Evolutionary conservation across 2,888 invertebrate species (phyloP).

Genomic region (Sesia apiformis): DNA sequence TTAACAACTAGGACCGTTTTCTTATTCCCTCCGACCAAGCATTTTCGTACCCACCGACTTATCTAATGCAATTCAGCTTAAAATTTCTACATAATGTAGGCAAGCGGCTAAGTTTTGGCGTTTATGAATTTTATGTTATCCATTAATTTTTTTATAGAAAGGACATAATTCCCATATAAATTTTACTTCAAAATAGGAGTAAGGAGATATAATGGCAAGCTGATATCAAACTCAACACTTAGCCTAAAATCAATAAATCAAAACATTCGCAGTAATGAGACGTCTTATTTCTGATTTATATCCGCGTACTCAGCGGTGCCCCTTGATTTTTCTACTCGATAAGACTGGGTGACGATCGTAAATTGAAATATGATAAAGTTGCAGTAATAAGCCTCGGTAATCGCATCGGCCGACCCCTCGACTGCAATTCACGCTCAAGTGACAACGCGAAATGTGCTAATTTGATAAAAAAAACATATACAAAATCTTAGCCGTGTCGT

Average conservation of each 20-base stretch:
- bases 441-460: conserved; percentile 13
- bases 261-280: conserved; percentile 51
- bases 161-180: too few relatives aligned
- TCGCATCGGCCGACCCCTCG: conserved; percentile 45
- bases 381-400: conserved; percentile 60
- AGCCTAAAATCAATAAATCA: conserved; percentile 31
- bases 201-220: background rate
- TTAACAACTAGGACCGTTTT: conserved; percentile 74
- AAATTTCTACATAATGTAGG: conserved; percentile 57
- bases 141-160: conserved; percentile 1
- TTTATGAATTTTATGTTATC: conserved; percentile 38
- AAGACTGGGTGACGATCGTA: conserved; percentile 68
- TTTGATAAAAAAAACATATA: background rate
- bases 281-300: conserved; percentile 66
- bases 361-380: conserved; percentile 75
- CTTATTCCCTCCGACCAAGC: conserved; percentile 68
- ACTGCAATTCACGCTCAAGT: conserved; percentile 28
- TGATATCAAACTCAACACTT: background rate
- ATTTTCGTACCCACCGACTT: conserved; percentile 66
- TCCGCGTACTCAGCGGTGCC: conserved; percentile 35
- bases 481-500: background rate
- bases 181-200: too few relatives aligned
- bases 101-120: conserved; percentile 39
- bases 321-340: conserved; percentile 68
- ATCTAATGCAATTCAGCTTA: conserved; percentile 63